These are phyloP conservation scores for Campopleginae sp. DNA, from an alignment of 2,888 invertebrate genomes.

Conservation along the genomic window DNA sequence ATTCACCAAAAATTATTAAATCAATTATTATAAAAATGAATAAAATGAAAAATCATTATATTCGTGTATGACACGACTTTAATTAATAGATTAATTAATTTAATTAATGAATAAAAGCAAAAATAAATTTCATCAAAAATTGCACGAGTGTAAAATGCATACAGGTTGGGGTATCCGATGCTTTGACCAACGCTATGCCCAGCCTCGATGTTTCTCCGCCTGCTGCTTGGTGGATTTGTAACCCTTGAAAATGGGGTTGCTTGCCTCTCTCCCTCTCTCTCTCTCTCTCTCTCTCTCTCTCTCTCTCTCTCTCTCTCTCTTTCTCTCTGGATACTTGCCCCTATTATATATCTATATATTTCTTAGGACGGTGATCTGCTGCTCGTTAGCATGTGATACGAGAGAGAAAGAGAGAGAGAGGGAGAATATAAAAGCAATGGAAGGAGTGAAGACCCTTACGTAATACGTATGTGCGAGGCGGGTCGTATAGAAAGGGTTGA, in stretches of 20 bases:
- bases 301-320: slow-evolving; percentile 70
- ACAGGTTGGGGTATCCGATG: not conserved
- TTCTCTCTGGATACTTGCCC: slow-evolving; percentile 51
- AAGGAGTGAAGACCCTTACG: slow-evolving; percentile 59
- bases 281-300: slow-evolving; percentile 51
- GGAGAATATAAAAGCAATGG: slow-evolving; percentile 41
- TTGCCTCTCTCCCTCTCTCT: slow-evolving; percentile 21
- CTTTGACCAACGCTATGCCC: slow-evolving; percentile 39
- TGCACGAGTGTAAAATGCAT: not conserved
- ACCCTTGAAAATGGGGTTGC: slow-evolving; percentile 43
- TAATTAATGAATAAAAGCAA: too few species aligned
- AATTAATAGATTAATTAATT: too few species aligned
- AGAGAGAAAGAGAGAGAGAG: slow-evolving; percentile 61
- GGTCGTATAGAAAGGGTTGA: slow-evolving; percentile 76
- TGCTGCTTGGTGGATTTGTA: slow-evolving; percentile 37
- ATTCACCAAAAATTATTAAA: too few species aligned
- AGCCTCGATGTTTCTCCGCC: slow-evolving; percentile 35
- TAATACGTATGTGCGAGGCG: slow-evolving; percentile 65
- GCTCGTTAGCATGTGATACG: slow-evolving; percentile 82
- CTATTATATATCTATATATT: slow-evolving; percentile 21
- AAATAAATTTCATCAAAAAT: too few species aligned
- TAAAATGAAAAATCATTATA: not conserved
- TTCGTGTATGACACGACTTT: slow-evolving; percentile 3
- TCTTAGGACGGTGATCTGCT: slow-evolving; percentile 70
- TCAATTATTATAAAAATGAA: too few species aligned